Percentiles rank a stretch among this genome's conserved stretches.
These are phyloP conservation scores for Pipistrellus pipistrellus DNA, from an alignment of 2,797 vertebrate species.

Conservation along the genomic window DNA sequence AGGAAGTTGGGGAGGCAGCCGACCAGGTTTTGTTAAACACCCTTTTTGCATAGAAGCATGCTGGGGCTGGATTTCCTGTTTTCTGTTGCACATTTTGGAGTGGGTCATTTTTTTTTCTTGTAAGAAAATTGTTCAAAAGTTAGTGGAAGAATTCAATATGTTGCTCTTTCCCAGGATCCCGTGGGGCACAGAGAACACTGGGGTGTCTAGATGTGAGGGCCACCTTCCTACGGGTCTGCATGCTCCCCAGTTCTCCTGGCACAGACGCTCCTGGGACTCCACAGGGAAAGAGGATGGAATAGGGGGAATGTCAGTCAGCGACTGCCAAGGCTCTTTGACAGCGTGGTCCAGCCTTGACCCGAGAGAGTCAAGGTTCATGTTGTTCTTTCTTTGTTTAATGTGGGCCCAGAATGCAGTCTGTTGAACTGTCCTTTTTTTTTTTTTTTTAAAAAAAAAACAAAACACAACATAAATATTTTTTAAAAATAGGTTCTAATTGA, in stretches of 20 bases:
- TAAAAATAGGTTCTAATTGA: too few relatives aligned
- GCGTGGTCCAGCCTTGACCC: neutral
- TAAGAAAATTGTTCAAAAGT: neutral
- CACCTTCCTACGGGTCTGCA: neutral
- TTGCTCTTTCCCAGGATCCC: neutral
- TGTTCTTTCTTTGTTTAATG: neutral
- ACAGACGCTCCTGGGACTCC: neutral
- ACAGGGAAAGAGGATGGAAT: neutral
- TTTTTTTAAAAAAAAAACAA: too few relatives aligned
- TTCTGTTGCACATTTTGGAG: neutral
- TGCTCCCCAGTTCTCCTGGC: neutral
- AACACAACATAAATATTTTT: too few relatives aligned
- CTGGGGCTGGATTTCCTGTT: conserved; percentile 13
- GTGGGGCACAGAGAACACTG: neutral
- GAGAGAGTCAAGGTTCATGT: neutral
- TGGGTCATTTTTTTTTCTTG: neutral
- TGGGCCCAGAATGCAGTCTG: neutral
- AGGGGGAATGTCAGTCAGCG: neutral
- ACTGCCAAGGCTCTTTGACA: neutral
- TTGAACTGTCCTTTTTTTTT: neutral
- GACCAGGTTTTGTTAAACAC: neutral
- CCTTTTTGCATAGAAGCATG: neutral
- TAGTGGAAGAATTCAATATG: neutral
- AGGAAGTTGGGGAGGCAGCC: neutral
- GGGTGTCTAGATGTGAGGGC: neutral